phyloP scores from a whole-genome alignment of 2,113 vertebrate species.

The Pristiophorus japonicus region DNA sequence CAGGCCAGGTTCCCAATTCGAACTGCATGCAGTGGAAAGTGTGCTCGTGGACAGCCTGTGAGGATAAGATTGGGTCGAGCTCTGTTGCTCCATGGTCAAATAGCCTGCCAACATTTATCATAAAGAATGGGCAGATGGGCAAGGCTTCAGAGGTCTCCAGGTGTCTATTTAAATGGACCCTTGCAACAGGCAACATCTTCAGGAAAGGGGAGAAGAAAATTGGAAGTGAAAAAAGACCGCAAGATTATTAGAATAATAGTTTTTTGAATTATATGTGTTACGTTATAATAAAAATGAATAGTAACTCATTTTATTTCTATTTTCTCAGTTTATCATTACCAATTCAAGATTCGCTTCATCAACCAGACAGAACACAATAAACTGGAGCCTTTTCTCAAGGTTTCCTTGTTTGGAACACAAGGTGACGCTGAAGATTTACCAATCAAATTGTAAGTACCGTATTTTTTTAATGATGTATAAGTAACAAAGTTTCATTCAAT shows the following conservation, averaged over 20 bases:
- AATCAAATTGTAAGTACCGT: constrained; percentile 70
- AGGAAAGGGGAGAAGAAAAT: not conserved
- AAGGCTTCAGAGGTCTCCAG: not conserved
- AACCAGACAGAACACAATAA: constrained; percentile 60
- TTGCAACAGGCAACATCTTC: not conserved
- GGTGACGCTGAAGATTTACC: constrained; percentile 64
- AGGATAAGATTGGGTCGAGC: not conserved
- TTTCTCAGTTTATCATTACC: constrained; percentile 78
- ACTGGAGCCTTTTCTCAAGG: constrained; percentile 61
- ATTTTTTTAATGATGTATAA: not conserved
- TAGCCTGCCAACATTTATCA: not conserved
- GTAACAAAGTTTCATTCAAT: not conserved
- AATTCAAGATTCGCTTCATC: constrained; percentile 81
- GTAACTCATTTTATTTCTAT: not conserved
- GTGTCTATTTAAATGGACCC: not conserved
- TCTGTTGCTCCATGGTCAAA: not conserved
- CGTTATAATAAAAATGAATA: not conserved
- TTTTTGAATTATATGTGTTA: not conserved
- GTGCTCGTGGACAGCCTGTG: not conserved
- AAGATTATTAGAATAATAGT: not conserved
- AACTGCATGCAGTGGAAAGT: not conserved
- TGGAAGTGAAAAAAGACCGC: not conserved
- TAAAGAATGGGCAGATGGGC: not conserved
- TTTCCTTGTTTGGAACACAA: constrained; percentile 73
- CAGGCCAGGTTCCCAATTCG: not conserved